Conservation (phyloP, 2,113 vertebrate species). For the Tor tambroides region DNA sequence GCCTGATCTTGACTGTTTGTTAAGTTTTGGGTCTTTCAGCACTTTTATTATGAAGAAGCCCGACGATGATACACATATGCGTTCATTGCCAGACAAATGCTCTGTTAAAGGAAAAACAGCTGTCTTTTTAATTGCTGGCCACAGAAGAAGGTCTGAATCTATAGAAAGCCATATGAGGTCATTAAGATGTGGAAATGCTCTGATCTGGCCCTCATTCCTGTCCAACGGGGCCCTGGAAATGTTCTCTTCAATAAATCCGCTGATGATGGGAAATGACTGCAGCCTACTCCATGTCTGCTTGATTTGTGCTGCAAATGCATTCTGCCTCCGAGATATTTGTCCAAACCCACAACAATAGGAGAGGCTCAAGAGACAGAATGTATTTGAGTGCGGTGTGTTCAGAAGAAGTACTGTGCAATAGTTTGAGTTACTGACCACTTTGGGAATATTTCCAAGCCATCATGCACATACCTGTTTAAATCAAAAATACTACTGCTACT, state of each 20-base stretch:
- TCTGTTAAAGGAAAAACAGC: constrained; percentile 42
- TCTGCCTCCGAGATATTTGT: constrained; percentile 28
- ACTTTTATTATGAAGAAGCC: neutral
- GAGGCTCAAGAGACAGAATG: constrained; percentile 12
- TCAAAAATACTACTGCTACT: too few relatives aligned
- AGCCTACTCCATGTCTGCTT: constrained; percentile 6
- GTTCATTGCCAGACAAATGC: constrained; percentile 2
- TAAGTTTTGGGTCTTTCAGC: constrained; percentile 27
- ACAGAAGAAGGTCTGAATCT: neutral
- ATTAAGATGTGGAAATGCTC: neutral
- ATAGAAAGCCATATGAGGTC: constrained; percentile 26
- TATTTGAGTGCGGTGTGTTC: neutral
- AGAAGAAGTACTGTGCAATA: neutral
- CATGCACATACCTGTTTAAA: neutral
- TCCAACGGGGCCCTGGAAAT: constrained; percentile 4
- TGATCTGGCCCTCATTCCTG: neutral
- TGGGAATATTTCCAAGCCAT: neutral
- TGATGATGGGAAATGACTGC: constrained; percentile 21
- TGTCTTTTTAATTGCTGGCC: constrained; percentile 46
- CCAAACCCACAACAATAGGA: neutral
- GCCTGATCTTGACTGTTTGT: neutral
- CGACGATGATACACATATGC: neutral
- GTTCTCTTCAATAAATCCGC: constrained; percentile 34
- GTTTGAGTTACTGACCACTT: neutral
- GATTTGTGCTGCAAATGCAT: constrained; percentile 21